Base-by-base conservation (phyloP, 2,113 vertebrate genomes). In the Nothoprocta perdicaria region DNA sequence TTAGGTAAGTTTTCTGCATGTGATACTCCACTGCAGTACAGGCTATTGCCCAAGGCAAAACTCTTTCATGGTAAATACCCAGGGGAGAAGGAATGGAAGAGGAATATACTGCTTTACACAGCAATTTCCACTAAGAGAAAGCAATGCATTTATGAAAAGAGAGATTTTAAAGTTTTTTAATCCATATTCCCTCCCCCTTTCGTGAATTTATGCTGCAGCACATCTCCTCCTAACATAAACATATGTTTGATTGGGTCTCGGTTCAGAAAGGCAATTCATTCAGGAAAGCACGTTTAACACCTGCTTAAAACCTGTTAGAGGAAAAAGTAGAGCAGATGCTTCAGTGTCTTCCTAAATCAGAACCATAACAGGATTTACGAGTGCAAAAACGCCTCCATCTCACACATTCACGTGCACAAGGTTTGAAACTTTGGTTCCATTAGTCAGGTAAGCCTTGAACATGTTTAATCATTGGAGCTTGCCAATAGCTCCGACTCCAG, bases 1-100 rank as follows among this genome's bases (percentile, higher is more conserved):
- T 80, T 62, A 74, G 89, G 14, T 78, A 61, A 69, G 84, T 61
- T 96, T 74, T 62, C 61, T 24, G 84, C 26, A 83, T 79, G 90
- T 78, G 87, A 84, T 87, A 71, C 45, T 92, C 76, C 45, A 10
- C 72, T 90, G 74, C 26, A 90, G 19, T 77, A 88, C 93, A 92
- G 95, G 48, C 79, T 93, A 46, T 31, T 83, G 68, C 88, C 74
- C 72, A 61, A 55, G 92, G 86, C 87, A 90, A 92, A 84, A 63
- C 60, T 83, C 46, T 89, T 87, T 95, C 78, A 82, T 23, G 48
- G 46, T n/a, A 95, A 96, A 95, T 89, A 90, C 57, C 58, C 62
- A n/a, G 45, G 62, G 94, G 76, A 95, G 94, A 72, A 72, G 60
- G 26, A 53, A 86, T n/a, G 68, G 61, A 77, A 90, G 73, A 72